Evolutionary conservation across 2,888 invertebrate genomes (phyloP).

Genomic region (Drosophila cyrtoloma): DNA sequence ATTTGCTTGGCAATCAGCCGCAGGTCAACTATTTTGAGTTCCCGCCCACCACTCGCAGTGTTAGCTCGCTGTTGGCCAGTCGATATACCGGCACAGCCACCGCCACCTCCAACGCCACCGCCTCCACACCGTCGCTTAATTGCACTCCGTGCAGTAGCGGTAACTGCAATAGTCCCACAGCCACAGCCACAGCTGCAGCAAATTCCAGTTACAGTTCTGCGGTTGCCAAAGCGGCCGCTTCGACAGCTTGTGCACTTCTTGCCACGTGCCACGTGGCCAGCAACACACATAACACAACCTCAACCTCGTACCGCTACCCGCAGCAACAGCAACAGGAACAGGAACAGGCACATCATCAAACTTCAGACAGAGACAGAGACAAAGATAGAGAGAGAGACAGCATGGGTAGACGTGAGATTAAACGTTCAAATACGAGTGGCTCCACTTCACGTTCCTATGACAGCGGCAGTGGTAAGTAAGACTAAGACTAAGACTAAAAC

Average conservation of each 20-base stretch:
- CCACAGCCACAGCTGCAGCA: conserved; percentile 21
- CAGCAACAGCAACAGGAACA: conserved; percentile 35
- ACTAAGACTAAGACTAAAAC: not conserved
- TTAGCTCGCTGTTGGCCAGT: conserved; percentile 49
- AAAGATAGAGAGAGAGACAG: not conserved
- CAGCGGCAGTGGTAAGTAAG: conserved; percentile 84
- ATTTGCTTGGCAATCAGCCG: conserved; percentile 75
- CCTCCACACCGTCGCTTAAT: conserved; percentile 73
- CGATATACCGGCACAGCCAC: conserved; percentile 39
- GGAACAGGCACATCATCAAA: not conserved
- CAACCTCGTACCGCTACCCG: conserved; percentile 10
- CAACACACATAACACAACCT: conserved; percentile 17
- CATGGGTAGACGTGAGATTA: conserved; percentile 85
- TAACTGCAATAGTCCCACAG: conserved; percentile 25
- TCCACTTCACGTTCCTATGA: conserved; percentile 83
- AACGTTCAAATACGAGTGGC: conserved; percentile 84
- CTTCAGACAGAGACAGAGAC: not conserved
- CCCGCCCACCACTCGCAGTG: conserved; percentile 61
- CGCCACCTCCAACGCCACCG: conserved; percentile 36
- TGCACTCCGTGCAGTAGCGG: conserved; percentile 26
- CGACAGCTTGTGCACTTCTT: conserved; percentile 68
- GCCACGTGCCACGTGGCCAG: conserved; percentile 73
- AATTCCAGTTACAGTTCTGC: conserved; percentile 58
- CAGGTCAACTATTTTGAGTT: conserved; percentile 82
- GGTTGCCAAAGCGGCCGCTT: conserved; percentile 69